Evolutionary conservation across 1,140 invertebrate genomes (phyloP), one percentile per base, ranked within the genome.

Genomic region (Pararge aegeria): DNA sequence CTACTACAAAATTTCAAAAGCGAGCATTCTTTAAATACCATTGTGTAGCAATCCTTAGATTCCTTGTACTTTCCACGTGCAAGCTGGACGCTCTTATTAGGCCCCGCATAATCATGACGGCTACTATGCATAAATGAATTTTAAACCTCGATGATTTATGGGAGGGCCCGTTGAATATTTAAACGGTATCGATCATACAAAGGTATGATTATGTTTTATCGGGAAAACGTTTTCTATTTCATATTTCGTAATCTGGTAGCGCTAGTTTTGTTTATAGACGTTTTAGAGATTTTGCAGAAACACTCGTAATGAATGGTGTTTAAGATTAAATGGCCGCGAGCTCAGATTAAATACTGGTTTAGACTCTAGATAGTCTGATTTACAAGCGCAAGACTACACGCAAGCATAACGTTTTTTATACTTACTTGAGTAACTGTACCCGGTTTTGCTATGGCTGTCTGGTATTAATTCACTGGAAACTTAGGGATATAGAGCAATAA

Each of bases 71-170:
- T 64, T 68, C 68, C 66, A 63, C 73, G 66, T 70, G 68, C 65
- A 70, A 59, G 52, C 57, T 63, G 61, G 57, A 67, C 62, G 48
- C 21, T 61, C 61, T 44, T 64, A 64, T 69, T 69, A 70, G 58
- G 51, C 49, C 50, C 58, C 54, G 18, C 64, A 72, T 73, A 76
- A 76, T 76, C 70, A 69, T 71, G 61, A 61, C 46, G 57, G 70
- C 56, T 78, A 75, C 56, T 78, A 76, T 76, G 75, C 74, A 81
- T 86, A 83, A 78, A 83, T 81, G 76, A 81, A 81, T 83, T 62
- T 70, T 55, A 80, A 83, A 73, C 49, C 64, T 66, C 58, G 51
- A 69, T 72, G 70, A 76, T 67, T 82, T 76, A 78, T 77, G 40
- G 66, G 55, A 61, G 54, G 61, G 65, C 62, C 64, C 61, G 58